Evolutionary conservation across 2,797 vertebrate species (phyloP).

Genomic region (Catharus ustulatus): DNA sequence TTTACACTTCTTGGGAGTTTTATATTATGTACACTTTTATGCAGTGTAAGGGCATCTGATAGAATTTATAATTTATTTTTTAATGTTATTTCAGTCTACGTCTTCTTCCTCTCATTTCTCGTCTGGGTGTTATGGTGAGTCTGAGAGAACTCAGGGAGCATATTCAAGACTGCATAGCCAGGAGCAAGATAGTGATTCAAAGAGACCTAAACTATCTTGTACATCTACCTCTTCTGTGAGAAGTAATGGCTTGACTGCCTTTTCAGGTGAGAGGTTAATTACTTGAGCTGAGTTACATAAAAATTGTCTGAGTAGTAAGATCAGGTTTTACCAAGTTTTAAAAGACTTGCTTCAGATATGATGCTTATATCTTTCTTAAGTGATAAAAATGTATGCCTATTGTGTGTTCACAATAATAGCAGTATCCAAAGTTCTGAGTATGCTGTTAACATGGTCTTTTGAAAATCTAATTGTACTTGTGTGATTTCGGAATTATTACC

Average conservation of each 20-base stretch:
- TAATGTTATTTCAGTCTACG: constrained; percentile 63
- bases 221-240: constrained; percentile 82
- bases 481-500: background rate
- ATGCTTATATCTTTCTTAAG: background rate
- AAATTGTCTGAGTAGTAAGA: background rate
- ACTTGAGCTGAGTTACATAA: background rate
- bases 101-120: constrained; percentile 74
- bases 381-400: background rate
- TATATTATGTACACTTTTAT: background rate
- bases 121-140: constrained; percentile 81
- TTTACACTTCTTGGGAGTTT: background rate
- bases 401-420: background rate
- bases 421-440: background rate
- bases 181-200: constrained; percentile 88
- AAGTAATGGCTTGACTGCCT: constrained; percentile 81
- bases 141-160: constrained; percentile 85
- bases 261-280: constrained; percentile 80
- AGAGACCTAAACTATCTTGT: constrained; percentile 94
- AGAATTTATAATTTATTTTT: background rate
- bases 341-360: background rate
- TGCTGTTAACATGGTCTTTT: background rate
- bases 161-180: constrained; percentile 84
- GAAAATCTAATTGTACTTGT: background rate
- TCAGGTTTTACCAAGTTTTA: background rate
- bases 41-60: background rate